A percentile compares a stretch with the other conserved stretches of the same genome.
These are phyloP conservation scores for Cheilosia impressa DNA, from an alignment of 2,888 invertebrate species.

Conservation along the genomic window DNA sequence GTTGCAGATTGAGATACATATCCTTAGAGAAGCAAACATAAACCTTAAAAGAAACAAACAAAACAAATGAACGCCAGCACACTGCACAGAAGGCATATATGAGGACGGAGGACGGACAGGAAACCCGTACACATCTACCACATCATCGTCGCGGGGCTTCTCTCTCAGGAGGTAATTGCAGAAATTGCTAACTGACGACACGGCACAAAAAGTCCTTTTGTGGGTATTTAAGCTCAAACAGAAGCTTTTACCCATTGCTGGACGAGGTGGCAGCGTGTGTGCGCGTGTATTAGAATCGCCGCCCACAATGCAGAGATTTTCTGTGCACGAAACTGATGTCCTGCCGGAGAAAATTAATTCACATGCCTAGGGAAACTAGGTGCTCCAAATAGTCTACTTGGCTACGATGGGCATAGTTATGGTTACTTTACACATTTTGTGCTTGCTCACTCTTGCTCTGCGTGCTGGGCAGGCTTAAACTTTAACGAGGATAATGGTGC, in stretches of 20 bases:
- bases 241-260: slow-evolving; percentile 32
- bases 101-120: slow-evolving; percentile 22
- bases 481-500: slow-evolving; percentile 42
- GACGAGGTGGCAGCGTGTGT: not conserved
- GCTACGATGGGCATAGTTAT: slow-evolving; percentile 41
- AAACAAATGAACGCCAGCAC: slow-evolving; percentile 35
- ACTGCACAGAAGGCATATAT: not conserved
- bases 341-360: slow-evolving; percentile 51
- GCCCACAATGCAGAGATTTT: slow-evolving; percentile 58
- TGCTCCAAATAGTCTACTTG: slow-evolving; percentile 60
- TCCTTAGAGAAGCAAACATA: slow-evolving; percentile 41
- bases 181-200: slow-evolving; percentile 64
- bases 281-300: slow-evolving; percentile 2
- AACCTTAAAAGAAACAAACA: slow-evolving; percentile 43
- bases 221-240: slow-evolving; percentile 60
- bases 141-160: not conserved
- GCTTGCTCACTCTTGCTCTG: slow-evolving; percentile 16
- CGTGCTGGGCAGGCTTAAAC: slow-evolving; percentile 47
- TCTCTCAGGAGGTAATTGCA: slow-evolving; percentile 60
- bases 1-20: not conserved
- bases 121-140: not conserved
- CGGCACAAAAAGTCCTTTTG: slow-evolving; percentile 58
- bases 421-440: slow-evolving; percentile 57
- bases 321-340: slow-evolving; percentile 47
- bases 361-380: slow-evolving; percentile 55